These are phyloP conservation scores for Amblyopsis rosae DNA, from an alignment of 2,113 vertebrate species.

Conservation along the genomic window DNA sequence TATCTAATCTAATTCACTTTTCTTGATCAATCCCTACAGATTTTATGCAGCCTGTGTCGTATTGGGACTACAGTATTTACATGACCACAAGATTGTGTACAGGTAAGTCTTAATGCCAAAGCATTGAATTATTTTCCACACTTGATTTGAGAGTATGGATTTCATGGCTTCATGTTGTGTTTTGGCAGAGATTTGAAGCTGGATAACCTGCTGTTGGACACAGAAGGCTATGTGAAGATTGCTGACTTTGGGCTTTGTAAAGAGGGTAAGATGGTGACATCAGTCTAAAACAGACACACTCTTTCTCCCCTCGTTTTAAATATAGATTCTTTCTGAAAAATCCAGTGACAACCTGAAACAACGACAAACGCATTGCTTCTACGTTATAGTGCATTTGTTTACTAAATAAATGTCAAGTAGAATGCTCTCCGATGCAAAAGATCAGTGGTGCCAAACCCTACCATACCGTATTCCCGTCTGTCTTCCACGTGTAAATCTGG, in stretches of 20 bases:
- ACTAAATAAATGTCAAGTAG: too few species aligned
- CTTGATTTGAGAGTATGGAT: background rate
- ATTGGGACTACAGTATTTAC: slow-evolving; percentile 95
- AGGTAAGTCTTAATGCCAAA: slow-evolving; percentile 77
- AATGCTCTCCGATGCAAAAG: too few species aligned
- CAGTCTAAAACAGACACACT: background rate
- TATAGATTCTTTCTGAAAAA: too few species aligned
- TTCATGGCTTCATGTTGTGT: background rate
- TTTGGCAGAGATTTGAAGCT: slow-evolving; percentile 92
- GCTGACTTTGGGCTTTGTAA: slow-evolving; percentile 99
- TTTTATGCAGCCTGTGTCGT: slow-evolving; percentile 98
- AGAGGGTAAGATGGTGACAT: slow-evolving; percentile 83
- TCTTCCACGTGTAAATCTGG: too few species aligned
- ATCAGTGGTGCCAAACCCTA: too few species aligned
- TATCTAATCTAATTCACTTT: background rate
- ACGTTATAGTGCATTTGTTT: too few species aligned
- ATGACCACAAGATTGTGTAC: slow-evolving; percentile 98
- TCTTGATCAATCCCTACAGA: slow-evolving; percentile 63
- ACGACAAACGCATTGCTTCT: too few species aligned
- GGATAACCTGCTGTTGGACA: slow-evolving; percentile 96
- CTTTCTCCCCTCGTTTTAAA: background rate
- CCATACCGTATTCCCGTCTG: too few species aligned
- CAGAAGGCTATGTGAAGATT: slow-evolving; percentile 98
- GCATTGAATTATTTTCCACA: background rate
- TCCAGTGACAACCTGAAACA: too few species aligned